Evolutionary conservation across 2,113 vertebrate genomes (phyloP), one percentile per base, ranked within the genome.

Genomic region (Struthidea cinerea): DNA sequence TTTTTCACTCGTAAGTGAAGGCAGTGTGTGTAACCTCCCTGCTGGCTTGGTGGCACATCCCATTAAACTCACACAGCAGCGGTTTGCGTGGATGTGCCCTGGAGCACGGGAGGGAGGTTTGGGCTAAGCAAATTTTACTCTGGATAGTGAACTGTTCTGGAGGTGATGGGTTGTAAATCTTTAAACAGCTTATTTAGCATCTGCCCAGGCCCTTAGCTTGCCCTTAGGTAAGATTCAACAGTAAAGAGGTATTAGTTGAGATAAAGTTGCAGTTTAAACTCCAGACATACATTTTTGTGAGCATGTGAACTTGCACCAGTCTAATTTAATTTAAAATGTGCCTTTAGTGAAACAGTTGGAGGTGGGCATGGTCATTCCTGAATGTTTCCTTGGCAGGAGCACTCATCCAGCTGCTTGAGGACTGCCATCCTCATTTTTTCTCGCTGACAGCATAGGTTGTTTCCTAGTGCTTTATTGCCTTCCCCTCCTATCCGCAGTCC

Each of bases 21-120:
- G n/a, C 9, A 84, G 17, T 0, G 0, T 65, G 19, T 2, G 2
- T 74, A 70, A 70, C 26, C 28, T 39, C 55, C 50, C 27, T 1
- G 0, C 32, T 81, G 11, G 5, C 64, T 68, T 39, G 44, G 41
- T 18, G 4, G 57, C 57, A 41, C 15, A 17, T 88, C 68, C 71
- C 5, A 3, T 88, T 73, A 84, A 69, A 74, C 39, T 27, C 59
- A 56, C 1, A 4, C 0, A 2, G 28, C 49, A 22, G 4, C 1
- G 22, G 46, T 74, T 94, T 77, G 13, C 0, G 1, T 52, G 82
- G 37, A 35, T 83, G 30, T 85, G 73, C 80, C 92, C 89, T 95
- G 89, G 71, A 86, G 94, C 90, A 65, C 27, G 65, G 42, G 52
- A 83, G 33, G 42, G 73, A 80, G 27, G 32, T 90, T 74, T 90